Evolutionary conservation across 1,140 invertebrate species (phyloP), one percentile per base, ranked within the genome.

Genomic region (Maconellicoccus hirsutus): DNA sequence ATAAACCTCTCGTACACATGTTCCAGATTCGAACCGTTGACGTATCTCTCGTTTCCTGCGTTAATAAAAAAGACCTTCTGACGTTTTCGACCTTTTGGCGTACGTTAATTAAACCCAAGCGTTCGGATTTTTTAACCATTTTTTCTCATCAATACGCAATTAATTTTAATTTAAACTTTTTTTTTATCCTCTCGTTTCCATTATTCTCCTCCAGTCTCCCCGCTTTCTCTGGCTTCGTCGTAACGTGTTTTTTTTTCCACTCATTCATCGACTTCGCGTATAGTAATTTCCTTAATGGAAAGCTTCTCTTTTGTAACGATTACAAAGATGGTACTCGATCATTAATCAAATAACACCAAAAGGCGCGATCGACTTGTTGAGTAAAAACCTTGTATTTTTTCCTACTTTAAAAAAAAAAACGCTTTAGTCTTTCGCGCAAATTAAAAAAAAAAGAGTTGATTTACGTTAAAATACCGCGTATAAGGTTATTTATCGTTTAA

Each of bases 71-170:
- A 33, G 29, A 33, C 29, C 42, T 52, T 52, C 42, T 52, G n/a
- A 19, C n/a, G 6, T 2, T 52, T 16, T 52, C 42, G 42, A 52
- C 42, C 42, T 52, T 52, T 52, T 52, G 42, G 10, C 42, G n/a
- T 52, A 33, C 29, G 42, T 52, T 52, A 52, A 52, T 52, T 52
- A 19, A 52, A 52, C 12, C 42, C 6, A 52, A 52, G n/a, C 42
- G 42, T 52, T 52, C 42, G 42, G n/a, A 52, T 52, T 52, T 52
- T 3, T 3, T 19, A 52, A 52, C 29, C 29, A 33, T 33, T 33
- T 33, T 52, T 52, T 52, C 42, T 52, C 42, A 52, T 52, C 42
- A 52, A 52, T 52, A 52, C 42, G 42, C n/a, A 52, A 52, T 52
- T 52, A 52, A 52, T 52, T 52, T 52, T 19, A 52, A 52, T 19